A percentile compares a stretch with the other conserved stretches of the same genome.
phyloP scores from a whole-genome alignment of 2,113 vertebrate species.

The Crotalus horridus region DNA sequence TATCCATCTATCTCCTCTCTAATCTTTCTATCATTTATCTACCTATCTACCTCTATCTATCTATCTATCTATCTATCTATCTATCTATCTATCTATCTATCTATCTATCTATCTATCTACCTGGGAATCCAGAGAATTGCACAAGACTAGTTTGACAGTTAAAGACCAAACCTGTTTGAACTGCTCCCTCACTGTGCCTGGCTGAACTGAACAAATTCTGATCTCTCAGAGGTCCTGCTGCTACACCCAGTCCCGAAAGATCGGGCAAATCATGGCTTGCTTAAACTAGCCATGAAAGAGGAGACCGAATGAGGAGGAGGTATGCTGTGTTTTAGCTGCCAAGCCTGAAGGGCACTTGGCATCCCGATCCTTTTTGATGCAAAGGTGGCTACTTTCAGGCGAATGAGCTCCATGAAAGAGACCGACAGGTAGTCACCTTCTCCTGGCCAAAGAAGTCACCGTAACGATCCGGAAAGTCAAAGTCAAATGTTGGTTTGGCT shows the following conservation, averaged over 20 bases:
- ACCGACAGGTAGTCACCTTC: rapidly evolving
- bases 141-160: too few relatives aligned
- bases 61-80: too few relatives aligned
- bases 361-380: not conserved
- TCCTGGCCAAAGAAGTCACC: not conserved
- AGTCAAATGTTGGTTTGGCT: not conserved
- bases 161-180: not conserved
- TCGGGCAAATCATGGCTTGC: not conserved
- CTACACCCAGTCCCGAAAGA: too few relatives aligned
- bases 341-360: not conserved
- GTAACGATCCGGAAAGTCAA: rapidly evolving
- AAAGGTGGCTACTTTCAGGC: too few relatives aligned
- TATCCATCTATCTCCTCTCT: too few relatives aligned
- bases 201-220: not conserved
- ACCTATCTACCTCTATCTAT: too few relatives aligned
- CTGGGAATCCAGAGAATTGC: not conserved
- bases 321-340: not conserved
- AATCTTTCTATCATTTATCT: too few relatives aligned
- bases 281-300: not conserved
- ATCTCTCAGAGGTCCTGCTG: not conserved
- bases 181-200: not conserved
- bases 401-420: not conserved
- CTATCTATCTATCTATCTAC: too few relatives aligned
- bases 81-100: too few relatives aligned
- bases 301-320: too few relatives aligned